These are phyloP conservation scores for Noctua janthina DNA, from an alignment of 2,888 invertebrate genomes.

Conservation along the genomic window DNA sequence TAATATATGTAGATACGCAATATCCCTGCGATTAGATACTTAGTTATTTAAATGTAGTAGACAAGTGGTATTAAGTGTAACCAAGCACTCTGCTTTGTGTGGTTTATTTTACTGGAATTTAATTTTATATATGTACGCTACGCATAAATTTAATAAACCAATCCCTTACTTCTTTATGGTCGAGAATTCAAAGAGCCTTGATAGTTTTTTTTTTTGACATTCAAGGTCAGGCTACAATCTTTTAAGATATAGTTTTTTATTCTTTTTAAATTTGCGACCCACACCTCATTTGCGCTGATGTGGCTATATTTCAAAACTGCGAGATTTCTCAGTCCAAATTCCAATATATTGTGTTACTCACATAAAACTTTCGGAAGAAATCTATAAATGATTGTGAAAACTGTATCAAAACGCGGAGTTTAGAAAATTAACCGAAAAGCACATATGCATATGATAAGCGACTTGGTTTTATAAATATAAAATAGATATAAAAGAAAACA, in stretches of 20 bases:
- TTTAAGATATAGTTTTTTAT: not conserved
- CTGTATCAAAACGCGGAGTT: not conserved
- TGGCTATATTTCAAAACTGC: not conserved
- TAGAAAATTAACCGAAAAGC: too few relatives aligned
- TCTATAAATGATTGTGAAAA: not conserved
- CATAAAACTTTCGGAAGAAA: not conserved
- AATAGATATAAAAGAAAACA: too few relatives aligned
- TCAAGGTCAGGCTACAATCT: not conserved
- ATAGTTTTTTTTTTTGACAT: not conserved
- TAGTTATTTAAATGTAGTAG: constrained; percentile 40
- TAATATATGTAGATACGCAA: constrained; percentile 5
- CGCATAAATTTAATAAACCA: not conserved
- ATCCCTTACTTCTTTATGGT: not conserved
- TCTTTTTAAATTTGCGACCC: not conserved
- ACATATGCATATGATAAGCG: not conserved
- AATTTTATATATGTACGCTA: not conserved
- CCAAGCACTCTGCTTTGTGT: not conserved
- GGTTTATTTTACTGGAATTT: constrained; percentile 3
- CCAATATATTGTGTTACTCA: not conserved
- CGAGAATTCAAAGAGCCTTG: constrained; percentile 2
- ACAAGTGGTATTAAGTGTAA: constrained; percentile 18
- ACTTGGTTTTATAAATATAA: not conserved
- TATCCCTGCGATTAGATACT: constrained; percentile 8
- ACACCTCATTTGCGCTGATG: not conserved
- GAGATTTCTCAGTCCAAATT: not conserved